Conservation (phyloP, 2,888 invertebrate genomes). For the Scrobipalpa atriplicella region DNA sequence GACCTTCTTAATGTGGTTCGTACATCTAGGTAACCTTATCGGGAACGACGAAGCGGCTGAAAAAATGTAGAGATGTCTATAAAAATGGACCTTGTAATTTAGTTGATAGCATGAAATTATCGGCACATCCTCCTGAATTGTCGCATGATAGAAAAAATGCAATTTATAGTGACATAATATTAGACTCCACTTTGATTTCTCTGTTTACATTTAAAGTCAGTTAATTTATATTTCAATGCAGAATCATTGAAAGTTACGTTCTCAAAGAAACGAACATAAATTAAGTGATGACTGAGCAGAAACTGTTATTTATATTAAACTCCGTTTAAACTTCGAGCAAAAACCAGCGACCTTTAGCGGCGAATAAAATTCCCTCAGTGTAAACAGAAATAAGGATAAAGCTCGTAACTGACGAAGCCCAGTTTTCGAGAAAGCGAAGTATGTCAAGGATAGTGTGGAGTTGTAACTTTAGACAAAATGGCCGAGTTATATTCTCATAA, state of each 20-base stretch:
- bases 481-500: conserved; percentile 58
- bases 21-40: not conserved
- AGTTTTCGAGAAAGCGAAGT: conserved; percentile 50
- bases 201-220: too few relatives aligned
- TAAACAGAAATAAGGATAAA: conserved; percentile 36
- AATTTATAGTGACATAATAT: too few relatives aligned
- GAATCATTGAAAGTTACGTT: too few relatives aligned
- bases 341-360: not conserved
- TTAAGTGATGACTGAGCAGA: too few relatives aligned
- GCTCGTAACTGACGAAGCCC: conserved; percentile 44
- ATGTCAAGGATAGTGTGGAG: conserved; percentile 63
- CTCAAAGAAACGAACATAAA: too few relatives aligned
- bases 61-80: not conserved
- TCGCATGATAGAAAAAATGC: too few relatives aligned
- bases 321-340: not conserved
- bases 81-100: not conserved
- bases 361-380: not conserved
- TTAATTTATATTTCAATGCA: too few relatives aligned
- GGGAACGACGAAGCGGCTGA: not conserved
- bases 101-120: not conserved
- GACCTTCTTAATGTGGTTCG: not conserved
- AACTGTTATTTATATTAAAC: not conserved
- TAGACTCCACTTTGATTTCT: too few relatives aligned
- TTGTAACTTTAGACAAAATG: conserved; percentile 35
- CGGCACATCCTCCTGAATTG: not conserved